Base-by-base conservation (phyloP, 2,113 vertebrate genomes). In the Cygnus atratus region DNA sequence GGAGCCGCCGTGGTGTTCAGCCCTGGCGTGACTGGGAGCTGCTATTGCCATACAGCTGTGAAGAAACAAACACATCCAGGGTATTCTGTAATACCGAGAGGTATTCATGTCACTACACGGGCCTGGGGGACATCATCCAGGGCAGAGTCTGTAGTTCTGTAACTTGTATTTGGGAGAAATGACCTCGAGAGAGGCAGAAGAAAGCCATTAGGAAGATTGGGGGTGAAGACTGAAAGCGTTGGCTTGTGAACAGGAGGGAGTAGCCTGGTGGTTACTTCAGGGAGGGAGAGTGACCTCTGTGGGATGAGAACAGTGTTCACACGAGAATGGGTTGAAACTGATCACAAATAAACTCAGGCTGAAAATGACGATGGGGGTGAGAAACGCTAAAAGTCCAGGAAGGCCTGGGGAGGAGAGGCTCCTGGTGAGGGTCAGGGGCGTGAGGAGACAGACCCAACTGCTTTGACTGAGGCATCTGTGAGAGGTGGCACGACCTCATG, bases 51-150 rank as follows among this genome's bases (percentile, higher is more conserved):
- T 3, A 3, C 43, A 52, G 67, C 39, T 73, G 44, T 54, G 28
- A n/a, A 52, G 33, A 55, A 91, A 41, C 61, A 70, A 31, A 77
- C 37, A 19, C 1, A 0, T 37, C 13, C 5, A 6, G n/a, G 48
- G 43, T 44, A 37, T 25, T 72, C 55, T 37, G 33, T 52, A 52
- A 52, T 26, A 50, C 20, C 20, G 5, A 15, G 46, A 74, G 31
- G 46, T 10, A 10, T 81, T 50, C n/a, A 10, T 77, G 55, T 72
- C 18, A 2, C 26, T 50, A 13, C 19, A 2, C 0, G 0, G n/a
- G 19, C 46, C 22, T 46, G 13, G 43, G 63, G 66, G 63, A 5
- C 6, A 2, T 73, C 44, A 8, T 55, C 19, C 61, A 48, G 61
- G 37, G 15, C 35, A n/a, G 18, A 2, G 0, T 46, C 13, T 58